Evolutionary conservation across 2,888 invertebrate species (phyloP), one percentile per base, ranked within the genome.

Genomic region (Patella caerulea): DNA sequence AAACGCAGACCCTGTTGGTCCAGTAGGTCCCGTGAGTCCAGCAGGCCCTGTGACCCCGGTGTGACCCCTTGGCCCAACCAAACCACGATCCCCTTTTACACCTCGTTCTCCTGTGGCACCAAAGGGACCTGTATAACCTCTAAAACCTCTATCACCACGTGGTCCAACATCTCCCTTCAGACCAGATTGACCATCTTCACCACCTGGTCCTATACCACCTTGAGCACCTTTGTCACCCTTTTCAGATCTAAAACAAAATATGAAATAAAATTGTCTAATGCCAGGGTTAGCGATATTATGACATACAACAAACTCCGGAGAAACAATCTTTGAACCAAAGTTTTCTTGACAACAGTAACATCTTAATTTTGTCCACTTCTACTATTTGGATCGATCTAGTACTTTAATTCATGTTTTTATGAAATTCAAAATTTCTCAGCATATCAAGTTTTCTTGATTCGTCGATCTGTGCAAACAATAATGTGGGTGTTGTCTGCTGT

Each of bases 21-120:
- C 75, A 29, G 59, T 69, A 15, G 70, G 29, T 59, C 74, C 76
- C n/a, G 14, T 72, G 9, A 78, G 74, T 3, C 79, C 78, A 24
- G 54, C n/a, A 70, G 73, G 69, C 4, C 79, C 75, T 15, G 72
- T 65, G 29, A 24, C 45, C n/a, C 78, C 78, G n/a, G 52, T 54
- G 12, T 29, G n/a, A 53, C 78, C 78, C 65, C 15, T 55, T 24
- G 65, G 29, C 17, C 78, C 78, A 19, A 55, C 59, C n/a, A 54
- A 53, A 52, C 78, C 78, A n/a, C 56, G 71, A 45, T 59, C 53
- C n/a, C 78, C 78, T 12, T 34, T 72, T 45, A 75, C 15, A 17
- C 78, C 78, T 14, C 15, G 29, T 4, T 4, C 15, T 15, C 78
- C 78, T n/a, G 72, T 72, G 45, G 71, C 54, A 59, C 76, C 76